Base-by-base conservation (phyloP, 2,113 vertebrate genomes). In the Excalfactoria chinensis region DNA sequence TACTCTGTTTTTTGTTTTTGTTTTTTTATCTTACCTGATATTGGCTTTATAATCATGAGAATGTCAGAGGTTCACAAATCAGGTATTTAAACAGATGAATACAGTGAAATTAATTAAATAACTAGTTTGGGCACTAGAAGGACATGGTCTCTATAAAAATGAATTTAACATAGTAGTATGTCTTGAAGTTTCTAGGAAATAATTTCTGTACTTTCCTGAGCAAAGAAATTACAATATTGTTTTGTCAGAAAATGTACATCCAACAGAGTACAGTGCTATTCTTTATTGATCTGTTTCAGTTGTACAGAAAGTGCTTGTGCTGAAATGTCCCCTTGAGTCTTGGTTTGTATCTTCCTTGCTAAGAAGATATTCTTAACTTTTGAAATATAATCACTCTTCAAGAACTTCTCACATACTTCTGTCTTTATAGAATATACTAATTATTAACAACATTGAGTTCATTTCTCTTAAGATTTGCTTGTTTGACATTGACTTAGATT, bases 381-480 rank as follows among this genome's bases (percentile, higher is more conserved):
- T 41, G 76, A 74, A 35, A 77, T 34, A 66, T 79, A 92, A 86
- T 69, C 1, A 68, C 23, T 90, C 32, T 71, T 86, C 12, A 64
- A 69, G 26, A 84, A 7, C 30, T 78, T 86, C 22, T 88, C 9
- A 41, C 56, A 78, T 51, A 60, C 72, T 43, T 68, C 62, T 84
- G 28, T 83, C 64, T 87, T 85, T 94, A 83, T 51, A 77, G 14
- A 77, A 10, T 60, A 88, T 32, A 88, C 66, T 92, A 94, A 89
- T 92, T 96, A 78, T 87, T 96, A 85, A 74, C 32, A 93, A 71
- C 26, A 88, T 62, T 93, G 64, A 48, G 14, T 90, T 96, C 22
- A 90, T 96, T 96, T 95, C 90, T 97, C 89, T 63, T 93, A 94
- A 95, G 93, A 95, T 71, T 83, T 82, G 6, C 71, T 90, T 82